phyloP scores from a whole-genome alignment of 2,888 invertebrate species.

The Drosophila kuntzei region DNA sequence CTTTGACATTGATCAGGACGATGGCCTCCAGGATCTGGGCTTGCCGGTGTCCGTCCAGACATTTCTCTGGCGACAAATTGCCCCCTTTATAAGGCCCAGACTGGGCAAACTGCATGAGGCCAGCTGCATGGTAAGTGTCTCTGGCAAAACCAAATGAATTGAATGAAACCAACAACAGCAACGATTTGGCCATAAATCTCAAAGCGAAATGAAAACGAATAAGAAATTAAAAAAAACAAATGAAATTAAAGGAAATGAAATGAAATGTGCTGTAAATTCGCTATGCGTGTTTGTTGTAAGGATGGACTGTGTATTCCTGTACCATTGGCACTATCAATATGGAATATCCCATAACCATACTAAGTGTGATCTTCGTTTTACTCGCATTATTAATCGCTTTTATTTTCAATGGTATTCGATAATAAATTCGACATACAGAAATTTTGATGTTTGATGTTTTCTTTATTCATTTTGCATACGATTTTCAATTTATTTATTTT shows the following conservation, averaged over 20 bases:
- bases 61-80: conserved; percentile 98
- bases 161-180: conserved; percentile 11
- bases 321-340: conserved; percentile 56
- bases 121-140: conserved; percentile 95
- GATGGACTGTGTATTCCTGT: conserved; percentile 46
- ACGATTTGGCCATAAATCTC: conserved; percentile 20
- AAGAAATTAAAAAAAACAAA: not conserved
- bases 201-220: not conserved
- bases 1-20: conserved; percentile 86
- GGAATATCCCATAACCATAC: conserved; percentile 16
- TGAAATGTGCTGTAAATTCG: conserved; percentile 76
- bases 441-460: conserved; percentile 70
- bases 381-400: conserved; percentile 6
- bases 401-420: conserved; percentile 34
- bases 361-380: conserved; percentile 20
- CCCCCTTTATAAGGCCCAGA: conserved; percentile 98
- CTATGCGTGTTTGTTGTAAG: conserved; percentile 78
- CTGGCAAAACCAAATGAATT: conserved; percentile 17
- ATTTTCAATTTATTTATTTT: conserved; percentile 49
- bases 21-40: conserved; percentile 90
- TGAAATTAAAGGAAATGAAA: conserved; percentile 19
- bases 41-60: conserved; percentile 98
- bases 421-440: conserved; percentile 15
- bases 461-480: conserved; percentile 69
- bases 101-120: conserved; percentile 98